Conservation (phyloP, 2,113 vertebrate genomes). For the Hymenochirus boettgeri region DNA sequence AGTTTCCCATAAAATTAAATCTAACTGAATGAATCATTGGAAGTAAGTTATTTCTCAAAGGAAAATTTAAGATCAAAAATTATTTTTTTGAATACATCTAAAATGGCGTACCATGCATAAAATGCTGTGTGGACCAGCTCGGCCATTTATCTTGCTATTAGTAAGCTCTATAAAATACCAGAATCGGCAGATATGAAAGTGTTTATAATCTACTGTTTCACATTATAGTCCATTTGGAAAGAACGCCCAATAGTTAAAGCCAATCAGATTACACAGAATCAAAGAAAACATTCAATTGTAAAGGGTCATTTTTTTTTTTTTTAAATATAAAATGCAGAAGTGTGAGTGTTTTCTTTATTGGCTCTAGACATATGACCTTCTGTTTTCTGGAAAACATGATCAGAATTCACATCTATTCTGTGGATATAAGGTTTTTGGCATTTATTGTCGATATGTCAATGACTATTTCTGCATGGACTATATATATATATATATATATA, state of each 20-base stretch:
- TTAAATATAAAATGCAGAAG: background rate
- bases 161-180: background rate
- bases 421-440: slow-evolving; percentile 3
- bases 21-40: too few species aligned
- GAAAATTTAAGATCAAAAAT: too few species aligned
- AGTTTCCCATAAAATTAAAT: too few species aligned
- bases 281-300: slow-evolving; percentile 30
- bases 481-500: too few species aligned
- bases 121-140: too few species aligned
- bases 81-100: too few species aligned
- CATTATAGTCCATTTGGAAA: slow-evolving; percentile 24
- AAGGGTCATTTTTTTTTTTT: slow-evolving; percentile 18
- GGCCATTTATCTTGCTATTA: too few species aligned
- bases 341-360: slow-evolving; percentile 8
- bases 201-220: slow-evolving; percentile 9
- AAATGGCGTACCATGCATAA: too few species aligned
- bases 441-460: background rate
- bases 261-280: slow-evolving; percentile 30
- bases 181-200: slow-evolving; percentile 10
- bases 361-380: slow-evolving; percentile 21
- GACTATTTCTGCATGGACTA: too few species aligned
- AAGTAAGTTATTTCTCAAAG: too few species aligned
- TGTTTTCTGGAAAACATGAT: slow-evolving; percentile 14
- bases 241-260: slow-evolving; percentile 2
- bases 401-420: slow-evolving; percentile 8